Conservation (phyloP, 2,113 vertebrate species). For the Carlito syrichta region DNA sequence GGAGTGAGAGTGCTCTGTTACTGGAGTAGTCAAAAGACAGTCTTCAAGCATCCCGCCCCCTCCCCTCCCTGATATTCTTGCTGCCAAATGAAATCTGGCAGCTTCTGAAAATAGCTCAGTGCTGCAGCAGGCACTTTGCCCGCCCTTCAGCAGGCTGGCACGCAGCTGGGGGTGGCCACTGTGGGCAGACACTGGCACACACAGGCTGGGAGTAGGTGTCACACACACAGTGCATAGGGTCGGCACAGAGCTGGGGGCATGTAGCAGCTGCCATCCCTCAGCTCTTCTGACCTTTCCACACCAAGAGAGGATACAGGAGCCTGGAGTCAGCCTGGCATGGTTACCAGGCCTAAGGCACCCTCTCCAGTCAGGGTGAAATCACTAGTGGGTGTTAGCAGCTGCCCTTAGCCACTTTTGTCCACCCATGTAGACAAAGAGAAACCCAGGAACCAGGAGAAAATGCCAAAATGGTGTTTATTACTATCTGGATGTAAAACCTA, state of each 20-base stretch:
- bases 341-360: not conserved
- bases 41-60: slow-evolving; percentile 50
- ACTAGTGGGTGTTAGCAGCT: not conserved
- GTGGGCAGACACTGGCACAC: slow-evolving; percentile 62
- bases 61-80: slow-evolving; percentile 53
- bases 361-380: not conserved
- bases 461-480: slow-evolving; percentile 67
- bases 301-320: not conserved
- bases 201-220: slow-evolving; percentile 25
- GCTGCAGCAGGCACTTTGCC: slow-evolving; percentile 73
- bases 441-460: slow-evolving; percentile 13
- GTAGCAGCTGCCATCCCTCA: slow-evolving; percentile 19
- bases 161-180: slow-evolving; percentile 72
- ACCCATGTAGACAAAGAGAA: slow-evolving; percentile 19
- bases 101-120: slow-evolving; percentile 78
- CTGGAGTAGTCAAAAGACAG: slow-evolving; percentile 61
- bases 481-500: slow-evolving; percentile 24
- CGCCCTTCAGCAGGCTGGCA: slow-evolving; percentile 77
- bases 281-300: slow-evolving; percentile 32
- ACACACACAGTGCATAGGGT: slow-evolving; percentile 34
- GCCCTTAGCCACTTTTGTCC: not conserved
- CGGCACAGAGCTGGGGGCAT: not conserved
- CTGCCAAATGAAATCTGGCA: slow-evolving; percentile 79
- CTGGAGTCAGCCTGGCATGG: not conserved
- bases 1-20: slow-evolving; percentile 20